A percentile compares a stretch with the other conserved stretches of the same genome.
These are phyloP conservation scores for Rhynchonycteris naso DNA, from an alignment of 2,797 vertebrate genomes.

Conservation along the genomic window DNA sequence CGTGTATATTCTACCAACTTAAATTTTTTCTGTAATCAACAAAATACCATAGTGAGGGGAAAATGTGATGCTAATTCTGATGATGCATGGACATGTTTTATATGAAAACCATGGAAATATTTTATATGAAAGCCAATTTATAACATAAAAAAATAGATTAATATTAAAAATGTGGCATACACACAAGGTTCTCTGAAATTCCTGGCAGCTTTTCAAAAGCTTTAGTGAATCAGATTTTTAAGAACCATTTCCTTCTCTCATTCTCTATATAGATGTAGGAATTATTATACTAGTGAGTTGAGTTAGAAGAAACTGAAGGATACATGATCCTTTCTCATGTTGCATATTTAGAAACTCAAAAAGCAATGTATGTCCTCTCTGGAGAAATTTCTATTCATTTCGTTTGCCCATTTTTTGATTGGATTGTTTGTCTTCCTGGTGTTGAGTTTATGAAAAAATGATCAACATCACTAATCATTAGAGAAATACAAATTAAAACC, in stretches of 20 bases:
- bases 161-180: not conserved
- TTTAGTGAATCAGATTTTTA: not conserved
- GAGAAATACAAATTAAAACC: too few relatives aligned
- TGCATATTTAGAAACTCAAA: not conserved
- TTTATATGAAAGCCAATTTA: constrained; percentile 12
- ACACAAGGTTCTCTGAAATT: not conserved
- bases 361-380: not conserved
- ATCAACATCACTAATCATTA: too few relatives aligned
- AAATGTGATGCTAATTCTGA: not conserved
- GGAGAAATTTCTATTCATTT: too few relatives aligned
- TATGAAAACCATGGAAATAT: not conserved
- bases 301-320: not conserved
- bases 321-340: not conserved
- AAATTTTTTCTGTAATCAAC: not conserved
- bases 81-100: not conserved
- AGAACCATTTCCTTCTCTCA: not conserved
- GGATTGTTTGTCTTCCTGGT: too few relatives aligned
- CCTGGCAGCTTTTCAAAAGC: not conserved
- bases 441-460: too few relatives aligned
- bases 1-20: not conserved
- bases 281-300: not conserved
- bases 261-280: not conserved
- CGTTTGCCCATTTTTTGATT: too few relatives aligned
- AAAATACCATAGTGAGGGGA: not conserved
- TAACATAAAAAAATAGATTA: not conserved